Percentiles rank a stretch among this genome's conserved stretches.
Conservation (phyloP, 2,113 vertebrate genomes). For the Channa argus region DNA sequence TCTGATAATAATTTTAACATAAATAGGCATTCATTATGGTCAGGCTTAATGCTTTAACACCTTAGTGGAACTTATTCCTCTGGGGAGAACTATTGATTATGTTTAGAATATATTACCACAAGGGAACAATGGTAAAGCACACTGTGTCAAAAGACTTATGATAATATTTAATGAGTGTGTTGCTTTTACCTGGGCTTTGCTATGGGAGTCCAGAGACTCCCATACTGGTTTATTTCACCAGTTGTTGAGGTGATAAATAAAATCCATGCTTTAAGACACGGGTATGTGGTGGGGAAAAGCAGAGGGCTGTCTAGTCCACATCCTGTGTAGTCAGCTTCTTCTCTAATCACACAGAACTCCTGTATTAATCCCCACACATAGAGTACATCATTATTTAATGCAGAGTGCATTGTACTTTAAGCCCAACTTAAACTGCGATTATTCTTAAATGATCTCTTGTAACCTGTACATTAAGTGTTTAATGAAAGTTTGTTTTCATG, state of each 20-base stretch:
- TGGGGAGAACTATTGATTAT: constrained; percentile 31
- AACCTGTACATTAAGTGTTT: too few relatives aligned
- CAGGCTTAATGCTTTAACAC: constrained; percentile 26
- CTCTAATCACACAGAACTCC: constrained; percentile 24
- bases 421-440: neutral
- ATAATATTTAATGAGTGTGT: constrained; percentile 58
- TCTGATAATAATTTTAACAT: constrained; percentile 25
- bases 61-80: constrained; percentile 14
- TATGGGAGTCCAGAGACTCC: constrained; percentile 45
- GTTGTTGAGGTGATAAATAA: constrained; percentile 1
- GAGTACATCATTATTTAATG: constrained; percentile 54
- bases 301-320: constrained; percentile 20
- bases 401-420: constrained; percentile 7
- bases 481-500: too few relatives aligned
- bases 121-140: constrained; percentile 40
- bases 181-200: constrained; percentile 36
- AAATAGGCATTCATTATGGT: constrained; percentile 1
- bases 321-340: constrained; percentile 25
- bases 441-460: constrained; percentile 12
- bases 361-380: constrained; percentile 43
- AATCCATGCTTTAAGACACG: constrained; percentile 18
- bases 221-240: constrained; percentile 63
- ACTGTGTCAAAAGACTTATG: constrained; percentile 39
- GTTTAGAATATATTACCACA: constrained; percentile 17
- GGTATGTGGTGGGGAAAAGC: constrained; percentile 6